Evolutionary conservation across 1,140 invertebrate species (phyloP), one percentile per base, ranked within the genome.

Genomic region (Eueides isabella): DNA sequence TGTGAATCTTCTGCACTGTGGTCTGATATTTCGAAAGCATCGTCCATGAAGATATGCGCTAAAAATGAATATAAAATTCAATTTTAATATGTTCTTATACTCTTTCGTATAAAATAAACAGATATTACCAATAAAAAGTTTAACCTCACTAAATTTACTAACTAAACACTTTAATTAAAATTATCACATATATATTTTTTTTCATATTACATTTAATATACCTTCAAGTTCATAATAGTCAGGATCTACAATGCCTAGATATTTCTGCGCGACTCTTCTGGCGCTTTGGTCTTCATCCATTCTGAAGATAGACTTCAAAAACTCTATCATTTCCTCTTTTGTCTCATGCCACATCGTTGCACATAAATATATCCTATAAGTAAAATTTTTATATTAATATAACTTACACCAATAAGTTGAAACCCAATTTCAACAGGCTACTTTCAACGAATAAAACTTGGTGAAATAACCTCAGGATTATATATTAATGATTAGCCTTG

Each of bases 331-430:
- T 93, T 99, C 98, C 70, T 98, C 97, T 86, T 96, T 96, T 4
- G 97, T 99, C 92, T 99, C 98, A 86, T 99, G 98, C 98, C 98
- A 99, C 98, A 99, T 99, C 6, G 98, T 99, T 9, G 98, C 98
- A 83, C 98, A 99, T 3, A 97, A 97, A 85, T 98, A 99, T 81
- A 99, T 99, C 74, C 98, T 96, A 62, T 28, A 78, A 72, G 7
- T 19, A 7, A 55, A 77, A 19, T 19, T 7, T 9, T 2, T 19
- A 6, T 44, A 44, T 38, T 16, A 7, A 38, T 38, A 16, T 16
- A 6, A 38, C 35, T 16, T 2, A 19, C n/a, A 19, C 41, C n/a
- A 19, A n/a, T 9, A 48, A n/a, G n/a, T 1, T n/a, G 14, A 38
- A 38, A 38, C 6, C 4, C 35, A 38, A n/a, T n/a, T 38, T 38